Conservation (phyloP, 2,113 vertebrate genomes). For the Laticauda colubrina region DNA sequence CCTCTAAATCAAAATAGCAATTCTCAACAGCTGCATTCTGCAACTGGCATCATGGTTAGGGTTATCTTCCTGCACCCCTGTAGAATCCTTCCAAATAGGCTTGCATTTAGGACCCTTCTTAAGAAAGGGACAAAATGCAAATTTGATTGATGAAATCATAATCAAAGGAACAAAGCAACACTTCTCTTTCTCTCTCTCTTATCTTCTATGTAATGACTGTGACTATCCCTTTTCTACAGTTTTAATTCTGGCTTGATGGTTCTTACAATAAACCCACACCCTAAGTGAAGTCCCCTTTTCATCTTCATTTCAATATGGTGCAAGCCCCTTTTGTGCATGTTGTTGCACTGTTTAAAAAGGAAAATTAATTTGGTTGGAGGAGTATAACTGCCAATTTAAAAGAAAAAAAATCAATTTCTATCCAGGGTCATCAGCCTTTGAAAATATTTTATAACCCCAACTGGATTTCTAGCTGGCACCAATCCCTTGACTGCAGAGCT, state of each 20-base stretch:
- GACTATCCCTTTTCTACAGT: background rate
- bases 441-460: background rate
- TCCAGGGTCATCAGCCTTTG: background rate
- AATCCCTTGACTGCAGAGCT: background rate
- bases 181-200: background rate
- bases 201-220: background rate
- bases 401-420: background rate
- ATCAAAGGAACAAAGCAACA: background rate
- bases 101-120: background rate
- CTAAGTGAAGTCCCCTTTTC: constrained; percentile 7
- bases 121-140: background rate
- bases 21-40: background rate
- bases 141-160: background rate
- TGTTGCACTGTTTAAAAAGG: constrained; percentile 15
- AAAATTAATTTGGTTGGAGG: constrained; percentile 14
- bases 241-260: constrained; percentile 1
- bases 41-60: background rate
- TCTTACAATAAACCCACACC: constrained; percentile 21
- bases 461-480: background rate
- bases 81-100: background rate
- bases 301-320: constrained; percentile 30
- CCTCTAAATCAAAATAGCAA: background rate
- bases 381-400: background rate
- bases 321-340: constrained; percentile 15
- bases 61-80: background rate